Percentiles rank a stretch among this genome's conserved stretches.
Evolutionary conservation across 2,888 invertebrate genomes (phyloP).

Genomic region (Listrodromus nycthemerus): DNA sequence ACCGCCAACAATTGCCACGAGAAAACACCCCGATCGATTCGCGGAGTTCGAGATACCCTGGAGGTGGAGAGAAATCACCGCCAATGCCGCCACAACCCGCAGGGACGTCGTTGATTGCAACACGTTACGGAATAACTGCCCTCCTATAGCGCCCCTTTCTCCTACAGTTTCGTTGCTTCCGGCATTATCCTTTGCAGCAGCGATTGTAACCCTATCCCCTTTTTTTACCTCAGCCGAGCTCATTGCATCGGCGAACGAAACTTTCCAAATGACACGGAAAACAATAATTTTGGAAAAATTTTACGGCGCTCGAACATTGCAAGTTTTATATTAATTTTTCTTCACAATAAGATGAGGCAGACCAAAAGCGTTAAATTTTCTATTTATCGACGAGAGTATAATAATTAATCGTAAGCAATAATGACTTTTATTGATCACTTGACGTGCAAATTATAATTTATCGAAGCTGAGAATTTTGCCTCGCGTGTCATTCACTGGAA

Average conservation of each 20-base stretch:
- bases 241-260: neutral
- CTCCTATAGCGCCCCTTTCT: slow-evolving; percentile 10
- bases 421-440: no score
- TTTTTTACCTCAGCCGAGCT: neutral
- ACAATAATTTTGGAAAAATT: neutral
- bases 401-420: no score
- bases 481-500: no score
- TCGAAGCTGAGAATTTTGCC: no score
- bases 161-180: slow-evolving; percentile 16
- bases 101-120: slow-evolving; percentile 74
- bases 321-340: no score
- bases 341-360: no score
- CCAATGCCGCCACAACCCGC: slow-evolving; percentile 55
- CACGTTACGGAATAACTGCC: slow-evolving; percentile 72
- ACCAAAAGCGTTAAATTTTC: no score
- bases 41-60: slow-evolving; percentile 39
- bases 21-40: slow-evolving; percentile 57
- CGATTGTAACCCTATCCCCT: slow-evolving; percentile 2
- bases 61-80: slow-evolving; percentile 39
- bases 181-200: slow-evolving; percentile 5
- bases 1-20: slow-evolving; percentile 59
- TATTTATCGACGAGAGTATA: no score
- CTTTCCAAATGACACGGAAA: neutral
- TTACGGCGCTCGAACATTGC: no score
- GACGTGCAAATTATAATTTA: no score